phyloP scores from a whole-genome alignment of 2,113 vertebrate genomes.

The Malurus alboscapulatus region DNA sequence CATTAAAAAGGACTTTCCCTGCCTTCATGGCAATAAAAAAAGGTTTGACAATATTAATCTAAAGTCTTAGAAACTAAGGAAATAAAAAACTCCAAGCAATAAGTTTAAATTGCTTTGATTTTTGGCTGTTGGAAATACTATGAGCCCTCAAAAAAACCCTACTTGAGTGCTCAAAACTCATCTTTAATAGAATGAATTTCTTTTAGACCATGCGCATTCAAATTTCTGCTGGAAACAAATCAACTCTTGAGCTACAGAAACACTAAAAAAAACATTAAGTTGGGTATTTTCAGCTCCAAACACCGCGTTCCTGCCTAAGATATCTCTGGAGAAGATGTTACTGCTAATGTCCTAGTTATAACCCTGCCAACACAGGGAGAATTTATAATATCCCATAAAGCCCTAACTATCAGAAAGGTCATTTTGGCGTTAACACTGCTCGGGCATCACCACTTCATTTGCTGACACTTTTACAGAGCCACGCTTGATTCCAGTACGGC shows the following conservation, averaged over 20 bases:
- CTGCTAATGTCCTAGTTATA: neutral
- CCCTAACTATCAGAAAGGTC: conserved; percentile 39
- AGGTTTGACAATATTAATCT: conserved; percentile 10
- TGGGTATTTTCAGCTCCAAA: neutral
- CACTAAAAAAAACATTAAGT: too few relatives aligned
- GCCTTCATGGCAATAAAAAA: conserved; percentile 9
- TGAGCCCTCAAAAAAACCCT: neutral
- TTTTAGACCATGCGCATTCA: rapidly evolving
- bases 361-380: neutral
- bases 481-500: neutral
- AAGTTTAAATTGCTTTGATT: neutral
- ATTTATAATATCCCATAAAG: conserved; percentile 58
- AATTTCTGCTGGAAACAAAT: neutral
- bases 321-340: neutral
- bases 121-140: neutral
- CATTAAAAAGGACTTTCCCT: conserved; percentile 34
- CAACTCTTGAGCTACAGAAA: neutral
- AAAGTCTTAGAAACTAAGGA: neutral
- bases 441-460: neutral
- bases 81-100: neutral
- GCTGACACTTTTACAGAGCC: conserved; percentile 55
- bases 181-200: neutral
- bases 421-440: neutral
- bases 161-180: neutral
- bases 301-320: rapidly evolving